Evolutionary conservation across 2,888 invertebrate genomes (phyloP), one percentile per base, ranked within the genome.

Genomic region (Torymus tubicola): DNA sequence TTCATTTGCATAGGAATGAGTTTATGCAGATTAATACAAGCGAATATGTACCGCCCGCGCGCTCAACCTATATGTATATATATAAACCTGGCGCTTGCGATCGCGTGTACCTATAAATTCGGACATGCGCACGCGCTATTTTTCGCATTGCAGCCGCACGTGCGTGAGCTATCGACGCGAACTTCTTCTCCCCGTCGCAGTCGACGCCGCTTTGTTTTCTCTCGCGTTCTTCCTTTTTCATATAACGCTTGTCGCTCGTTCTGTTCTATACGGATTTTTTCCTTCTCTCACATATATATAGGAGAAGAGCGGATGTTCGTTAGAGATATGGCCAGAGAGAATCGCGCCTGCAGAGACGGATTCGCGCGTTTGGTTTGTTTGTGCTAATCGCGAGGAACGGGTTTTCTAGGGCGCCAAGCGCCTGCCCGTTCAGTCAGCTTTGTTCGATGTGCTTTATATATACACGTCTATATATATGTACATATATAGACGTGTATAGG

Each of bases 21-120:
- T 89, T 89, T 89, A 89, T 89, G 89, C 88, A 89, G 89, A 89
- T 89, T 88, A 89, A 89, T 89, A 89, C 88, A 87, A 87, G 86
- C 84, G 87, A 86, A 87, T 83, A 82, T 84, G 82, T 82, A 84
- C 76, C 13, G 71, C 58, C 50, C 21, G 50, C 18, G 10, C 57
- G 65, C n/a, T 3, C 5, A n/a, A 21, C 2, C 1, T 21, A 21
- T 21, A 21, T 21, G 2, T 21, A 31, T 21, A 2, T 63, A 31
- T 69, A 69, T 57, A 55, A 24, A 14, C 57, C 16, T 16, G 11
- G 16, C 11, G 42, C 18, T 18, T 13, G 57, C 70, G 42, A 42
- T 42, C 42, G 65, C 75, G 73, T 80, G 69, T 77, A 81, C 69
- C 81, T 69, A 81, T 81, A 81, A 81, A 81, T 81, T 81, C 69